Evolutionary conservation across 2,888 invertebrate genomes (phyloP).

Genomic region (Dicranocentrus wangi): DNA sequence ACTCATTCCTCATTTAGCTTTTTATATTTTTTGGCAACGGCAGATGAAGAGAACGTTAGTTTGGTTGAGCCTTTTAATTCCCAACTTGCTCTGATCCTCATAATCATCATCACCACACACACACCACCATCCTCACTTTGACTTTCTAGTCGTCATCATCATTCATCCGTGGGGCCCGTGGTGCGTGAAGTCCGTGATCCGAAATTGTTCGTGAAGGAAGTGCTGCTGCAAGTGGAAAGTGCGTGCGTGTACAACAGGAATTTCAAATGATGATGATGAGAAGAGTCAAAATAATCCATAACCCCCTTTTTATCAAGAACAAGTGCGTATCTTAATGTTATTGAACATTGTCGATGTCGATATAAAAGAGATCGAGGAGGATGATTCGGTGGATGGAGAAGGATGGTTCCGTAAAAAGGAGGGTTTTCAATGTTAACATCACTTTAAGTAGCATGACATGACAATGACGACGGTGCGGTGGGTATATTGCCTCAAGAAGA

Average conservation of each 20-base stretch:
- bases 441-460: constrained; percentile 4
- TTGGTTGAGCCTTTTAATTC: too few relatives aligned
- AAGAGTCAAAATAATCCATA: constrained; percentile 18
- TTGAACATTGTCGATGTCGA: background rate
- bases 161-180: too few relatives aligned
- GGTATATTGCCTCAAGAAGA: background rate
- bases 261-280: background rate
- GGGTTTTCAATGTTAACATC: background rate
- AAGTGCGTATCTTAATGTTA: constrained; percentile 20
- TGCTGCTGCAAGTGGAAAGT: too few relatives aligned
- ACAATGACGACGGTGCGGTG: constrained; percentile 4
- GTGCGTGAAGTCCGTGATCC: background rate
- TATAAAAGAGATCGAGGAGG: background rate
- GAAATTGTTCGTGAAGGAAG: too few relatives aligned
- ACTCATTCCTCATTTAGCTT: too few relatives aligned
- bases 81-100: too few relatives aligned
- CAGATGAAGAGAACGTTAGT: too few relatives aligned
- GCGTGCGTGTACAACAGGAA: background rate
- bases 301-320: constrained; percentile 16
- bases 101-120: too few relatives aligned
- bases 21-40: too few relatives aligned
- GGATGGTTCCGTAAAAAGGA: background rate
- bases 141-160: too few relatives aligned
- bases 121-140: too few relatives aligned
- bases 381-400: background rate